Evolutionary conservation across 2,113 vertebrate species (phyloP).

Genomic region (Andinoacara biseriatus): DNA sequence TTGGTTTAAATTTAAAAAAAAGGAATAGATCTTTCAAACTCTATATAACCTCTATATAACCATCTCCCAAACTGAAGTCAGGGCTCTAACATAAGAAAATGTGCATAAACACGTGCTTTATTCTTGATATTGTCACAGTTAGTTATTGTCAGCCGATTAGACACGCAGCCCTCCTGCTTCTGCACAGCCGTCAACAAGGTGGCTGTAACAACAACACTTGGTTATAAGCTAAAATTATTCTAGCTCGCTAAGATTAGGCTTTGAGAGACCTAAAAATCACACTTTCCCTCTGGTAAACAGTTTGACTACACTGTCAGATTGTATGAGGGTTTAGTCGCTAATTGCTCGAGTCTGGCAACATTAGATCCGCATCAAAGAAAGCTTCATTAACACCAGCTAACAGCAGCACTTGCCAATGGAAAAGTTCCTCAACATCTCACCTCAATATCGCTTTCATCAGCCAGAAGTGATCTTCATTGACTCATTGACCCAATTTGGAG

Average conservation of each 20-base stretch:
- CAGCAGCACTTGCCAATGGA: no score
- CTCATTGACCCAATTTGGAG: no score
- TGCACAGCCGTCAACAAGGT: background rate
- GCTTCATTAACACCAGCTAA: background rate
- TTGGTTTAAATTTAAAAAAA: background rate
- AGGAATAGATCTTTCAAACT: background rate
- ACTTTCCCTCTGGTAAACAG: background rate
- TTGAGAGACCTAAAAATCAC: background rate
- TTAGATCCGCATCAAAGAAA: background rate
- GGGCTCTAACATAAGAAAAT: background rate
- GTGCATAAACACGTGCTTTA: background rate
- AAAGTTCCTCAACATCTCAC: no score
- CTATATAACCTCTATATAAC: background rate
- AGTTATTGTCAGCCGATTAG: background rate
- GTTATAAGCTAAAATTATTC: background rate
- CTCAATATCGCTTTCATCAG: background rate
- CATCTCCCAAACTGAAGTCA: background rate
- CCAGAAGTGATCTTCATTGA: no score
- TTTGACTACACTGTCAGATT: background rate
- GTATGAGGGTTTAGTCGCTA: background rate
- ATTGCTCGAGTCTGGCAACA: background rate
- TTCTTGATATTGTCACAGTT: no score
- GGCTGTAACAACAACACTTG: background rate
- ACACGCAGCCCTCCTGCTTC: background rate
- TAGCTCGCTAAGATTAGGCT: background rate